Conservation (phyloP, 2,797 vertebrate genomes). For the Sebastes cheni region DNA sequence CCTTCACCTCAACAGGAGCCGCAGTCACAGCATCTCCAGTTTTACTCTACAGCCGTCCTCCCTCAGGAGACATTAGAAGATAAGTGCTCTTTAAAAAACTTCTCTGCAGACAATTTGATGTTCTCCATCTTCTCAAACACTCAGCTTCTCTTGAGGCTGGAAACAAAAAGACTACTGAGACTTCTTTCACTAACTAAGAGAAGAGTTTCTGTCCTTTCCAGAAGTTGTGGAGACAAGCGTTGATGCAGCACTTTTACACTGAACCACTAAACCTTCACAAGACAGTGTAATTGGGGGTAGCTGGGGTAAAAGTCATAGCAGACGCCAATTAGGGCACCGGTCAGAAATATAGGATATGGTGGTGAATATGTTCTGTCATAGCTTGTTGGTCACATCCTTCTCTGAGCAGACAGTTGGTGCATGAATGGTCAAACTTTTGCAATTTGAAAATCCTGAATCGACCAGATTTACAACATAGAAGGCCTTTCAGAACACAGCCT, state of each 20-base stretch:
- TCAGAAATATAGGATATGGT: not conserved
- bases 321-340: not conserved
- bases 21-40: slow-evolving; percentile 6
- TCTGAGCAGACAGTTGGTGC: not conserved
- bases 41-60: slow-evolving; percentile 30
- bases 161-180: not conserved
- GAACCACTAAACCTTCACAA: not conserved
- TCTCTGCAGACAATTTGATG: slow-evolving; percentile 36
- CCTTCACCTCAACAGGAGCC: slow-evolving; percentile 22
- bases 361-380: not conserved
- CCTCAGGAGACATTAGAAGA: slow-evolving; percentile 42
- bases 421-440: not conserved
- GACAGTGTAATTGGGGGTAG: not conserved
- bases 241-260: slow-evolving; percentile 24
- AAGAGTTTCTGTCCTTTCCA: slow-evolving; percentile 1
- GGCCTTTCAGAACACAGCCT: not conserved
- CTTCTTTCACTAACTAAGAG: slow-evolving; percentile 3
- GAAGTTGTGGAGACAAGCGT: not conserved
- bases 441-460: not conserved
- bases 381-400: not conserved
- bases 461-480: not conserved
- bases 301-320: not conserved
- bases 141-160: slow-evolving; percentile 16
- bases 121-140: slow-evolving; percentile 19
- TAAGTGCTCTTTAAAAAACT: too few relatives aligned